Evolutionary conservation across 1,140 invertebrate species (phyloP).

Genomic region (Drosophila parabipectinata): DNA sequence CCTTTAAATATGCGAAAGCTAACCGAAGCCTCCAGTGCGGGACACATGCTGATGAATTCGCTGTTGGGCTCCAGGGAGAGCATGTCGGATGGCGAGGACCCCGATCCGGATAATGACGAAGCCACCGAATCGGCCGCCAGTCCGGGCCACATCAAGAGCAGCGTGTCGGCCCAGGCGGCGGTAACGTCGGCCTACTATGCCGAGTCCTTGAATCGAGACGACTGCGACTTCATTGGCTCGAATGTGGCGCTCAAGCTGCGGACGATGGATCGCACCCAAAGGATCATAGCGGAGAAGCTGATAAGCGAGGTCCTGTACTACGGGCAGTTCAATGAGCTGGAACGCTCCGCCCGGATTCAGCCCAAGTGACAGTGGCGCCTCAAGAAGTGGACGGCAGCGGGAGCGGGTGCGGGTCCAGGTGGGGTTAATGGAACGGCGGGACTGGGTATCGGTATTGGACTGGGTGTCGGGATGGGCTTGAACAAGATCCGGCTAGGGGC

Average conservation of each 20-base stretch:
- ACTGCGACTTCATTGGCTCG: constrained; percentile 82
- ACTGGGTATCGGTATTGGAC: constrained; percentile 23
- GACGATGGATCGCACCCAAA: constrained; percentile 83
- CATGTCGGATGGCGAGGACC: constrained; percentile 71
- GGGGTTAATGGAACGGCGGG: constrained; percentile 12
- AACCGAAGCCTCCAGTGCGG: constrained; percentile 46
- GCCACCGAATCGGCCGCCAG: constrained; percentile 71
- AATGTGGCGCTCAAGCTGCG: constrained; percentile 83
- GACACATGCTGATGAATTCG: constrained; percentile 77
- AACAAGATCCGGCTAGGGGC: constrained; percentile 25
- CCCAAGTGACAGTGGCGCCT: constrained; percentile 80
- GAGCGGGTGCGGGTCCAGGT: background rate
- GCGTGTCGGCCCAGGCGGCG: constrained; percentile 63
- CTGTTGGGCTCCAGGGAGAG: constrained; percentile 71
- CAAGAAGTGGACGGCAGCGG: constrained; percentile 46
- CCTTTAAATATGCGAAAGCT: constrained; percentile 77
- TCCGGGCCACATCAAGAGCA: constrained; percentile 70
- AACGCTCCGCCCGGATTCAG: constrained; percentile 73
- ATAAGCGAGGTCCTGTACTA: constrained; percentile 84
- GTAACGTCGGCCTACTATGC: constrained; percentile 71
- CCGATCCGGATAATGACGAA: constrained; percentile 61
- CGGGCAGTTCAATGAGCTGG: constrained; percentile 83
- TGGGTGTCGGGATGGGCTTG: constrained; percentile 26
- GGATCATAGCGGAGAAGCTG: constrained; percentile 84
- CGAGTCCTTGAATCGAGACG: constrained; percentile 70